These are phyloP conservation scores for Lypha dubia DNA, from an alignment of 2,888 invertebrate species.

Conservation along the genomic window DNA sequence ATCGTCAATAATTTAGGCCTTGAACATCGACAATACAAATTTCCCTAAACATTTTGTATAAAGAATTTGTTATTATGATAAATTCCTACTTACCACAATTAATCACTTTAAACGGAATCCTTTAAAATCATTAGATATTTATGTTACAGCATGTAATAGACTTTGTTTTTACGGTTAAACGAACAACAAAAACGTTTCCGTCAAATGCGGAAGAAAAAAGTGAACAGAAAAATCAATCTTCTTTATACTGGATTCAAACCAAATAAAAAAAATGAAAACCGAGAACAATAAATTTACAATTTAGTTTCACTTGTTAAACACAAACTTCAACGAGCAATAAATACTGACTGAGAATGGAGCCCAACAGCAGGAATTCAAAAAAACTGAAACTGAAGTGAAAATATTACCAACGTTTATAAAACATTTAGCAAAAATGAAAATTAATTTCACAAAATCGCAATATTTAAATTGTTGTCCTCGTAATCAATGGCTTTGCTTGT, in stretches of 20 bases:
- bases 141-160: background rate
- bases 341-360: no score
- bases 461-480: background rate
- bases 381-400: background rate
- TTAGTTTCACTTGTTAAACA: slow-evolving; percentile 20
- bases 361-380: background rate
- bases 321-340: background rate
- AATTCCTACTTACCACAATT: slow-evolving; percentile 43
- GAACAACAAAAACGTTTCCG: background rate
- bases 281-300: slow-evolving; percentile 1
- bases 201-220: background rate
- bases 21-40: no score
- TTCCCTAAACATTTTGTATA: no score
- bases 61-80: background rate
- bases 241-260: slow-evolving; percentile 1
- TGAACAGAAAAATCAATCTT: background rate
- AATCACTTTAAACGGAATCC: slow-evolving; percentile 28
- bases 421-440: background rate
- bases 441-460: background rate
- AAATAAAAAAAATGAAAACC: background rate
- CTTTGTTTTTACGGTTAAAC: background rate
- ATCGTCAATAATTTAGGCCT: no score
- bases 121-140: slow-evolving; percentile 2
- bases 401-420: background rate
- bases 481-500: slow-evolving; percentile 5